Percentiles rank a stretch among this genome's conserved stretches.
Conservation (phyloP, 2,888 invertebrate genomes). For the Ichneumon xanthorius region DNA sequence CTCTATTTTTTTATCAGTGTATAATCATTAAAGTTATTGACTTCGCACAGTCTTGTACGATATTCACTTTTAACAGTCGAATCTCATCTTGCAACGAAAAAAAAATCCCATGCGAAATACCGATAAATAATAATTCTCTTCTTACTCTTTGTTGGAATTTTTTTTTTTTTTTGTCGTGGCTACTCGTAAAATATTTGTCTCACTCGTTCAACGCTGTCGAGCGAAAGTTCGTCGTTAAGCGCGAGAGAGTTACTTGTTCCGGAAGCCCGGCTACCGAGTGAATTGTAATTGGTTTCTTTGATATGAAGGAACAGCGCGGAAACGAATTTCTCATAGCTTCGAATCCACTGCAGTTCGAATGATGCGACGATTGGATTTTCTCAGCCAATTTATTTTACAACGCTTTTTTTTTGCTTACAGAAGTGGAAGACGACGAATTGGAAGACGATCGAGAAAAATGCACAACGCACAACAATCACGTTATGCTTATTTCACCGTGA, state of each 20-base stretch:
- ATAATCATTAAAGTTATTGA: no score
- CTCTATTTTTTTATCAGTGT: no score
- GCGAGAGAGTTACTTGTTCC: background rate
- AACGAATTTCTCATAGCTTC: background rate
- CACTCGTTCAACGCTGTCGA: no score
- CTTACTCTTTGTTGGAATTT: no score
- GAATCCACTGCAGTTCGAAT: conserved; percentile 4
- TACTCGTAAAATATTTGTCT: no score
- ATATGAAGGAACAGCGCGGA: background rate
- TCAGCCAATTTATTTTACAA: background rate
- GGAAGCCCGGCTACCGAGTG: background rate
- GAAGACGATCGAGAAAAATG: background rate
- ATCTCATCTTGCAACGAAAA: no score
- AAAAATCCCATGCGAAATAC: no score
- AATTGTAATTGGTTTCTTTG: conserved; percentile 16
- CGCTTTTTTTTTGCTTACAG: background rate
- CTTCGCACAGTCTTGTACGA: no score
- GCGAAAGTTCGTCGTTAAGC: no score
- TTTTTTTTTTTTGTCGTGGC: no score
- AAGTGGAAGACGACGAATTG: background rate
- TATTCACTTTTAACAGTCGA: no score
- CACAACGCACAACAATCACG: background rate
- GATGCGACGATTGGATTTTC: conserved; percentile 1
- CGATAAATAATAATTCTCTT: no score
- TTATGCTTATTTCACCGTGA: background rate